Evolutionary conservation across 2,888 invertebrate species (phyloP).

Genomic region (Liodrosophila aerea): DNA sequence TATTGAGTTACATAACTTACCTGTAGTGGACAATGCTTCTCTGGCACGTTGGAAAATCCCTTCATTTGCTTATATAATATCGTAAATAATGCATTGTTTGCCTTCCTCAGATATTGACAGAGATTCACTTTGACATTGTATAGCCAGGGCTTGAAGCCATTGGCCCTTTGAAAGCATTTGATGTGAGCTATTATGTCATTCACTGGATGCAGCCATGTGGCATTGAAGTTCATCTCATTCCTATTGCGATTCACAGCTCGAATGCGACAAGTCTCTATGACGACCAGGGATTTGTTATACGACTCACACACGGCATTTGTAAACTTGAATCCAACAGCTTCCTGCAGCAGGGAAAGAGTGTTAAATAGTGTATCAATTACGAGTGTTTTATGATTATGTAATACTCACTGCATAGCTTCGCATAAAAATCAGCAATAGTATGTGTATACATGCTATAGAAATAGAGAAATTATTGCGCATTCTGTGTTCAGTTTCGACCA

Average conservation of each 20-base stretch:
- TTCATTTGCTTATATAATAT: background rate
- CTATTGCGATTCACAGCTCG: background rate
- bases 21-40: background rate
- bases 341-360: background rate
- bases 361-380: no score
- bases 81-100: background rate
- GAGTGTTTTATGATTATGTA: no score
- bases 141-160: slow-evolving; percentile 1
- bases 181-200: background rate
- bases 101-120: background rate
- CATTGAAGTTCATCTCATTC: background rate
- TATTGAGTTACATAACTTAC: no score
- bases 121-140: background rate
- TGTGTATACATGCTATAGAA: no score
- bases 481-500: background rate
- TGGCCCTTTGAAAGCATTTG: background rate
- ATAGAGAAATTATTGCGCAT: background rate
- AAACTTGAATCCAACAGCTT: background rate
- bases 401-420: background rate
- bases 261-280: background rate
- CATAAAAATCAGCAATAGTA: background rate
- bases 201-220: background rate
- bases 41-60: background rate
- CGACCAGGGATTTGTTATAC: background rate
- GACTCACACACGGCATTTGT: background rate